Evolutionary conservation across 2,888 invertebrate species (phyloP).

Genomic region (Oscheius sp.): DNA sequence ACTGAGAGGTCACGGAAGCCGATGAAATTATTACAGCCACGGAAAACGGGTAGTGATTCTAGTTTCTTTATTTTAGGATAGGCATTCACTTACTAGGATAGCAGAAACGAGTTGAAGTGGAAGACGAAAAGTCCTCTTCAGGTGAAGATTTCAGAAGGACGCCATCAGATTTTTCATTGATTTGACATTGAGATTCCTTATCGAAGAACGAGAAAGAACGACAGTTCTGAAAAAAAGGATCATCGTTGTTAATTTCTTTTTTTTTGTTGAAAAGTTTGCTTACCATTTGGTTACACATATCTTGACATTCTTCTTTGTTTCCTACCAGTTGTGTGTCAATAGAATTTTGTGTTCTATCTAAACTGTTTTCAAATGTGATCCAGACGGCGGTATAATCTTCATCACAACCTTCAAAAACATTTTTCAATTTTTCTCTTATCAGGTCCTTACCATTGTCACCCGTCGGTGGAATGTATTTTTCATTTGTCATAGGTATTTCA

Average conservation of each 20-base stretch:
- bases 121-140: constrained; percentile 47
- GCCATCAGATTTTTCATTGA: constrained; percentile 46
- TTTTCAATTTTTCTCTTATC: background rate
- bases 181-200: constrained; percentile 44
- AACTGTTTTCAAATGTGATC: constrained; percentile 56
- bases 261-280: too few species aligned
- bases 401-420: constrained; percentile 45
- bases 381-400: constrained; percentile 46
- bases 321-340: constrained; percentile 35
- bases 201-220: constrained; percentile 54
- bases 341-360: constrained; percentile 36
- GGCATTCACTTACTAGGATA: constrained; percentile 36
- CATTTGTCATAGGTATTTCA: background rate
- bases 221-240: constrained; percentile 32
- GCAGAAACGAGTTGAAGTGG: constrained; percentile 55
- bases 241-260: too few species aligned
- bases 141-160: constrained; percentile 40
- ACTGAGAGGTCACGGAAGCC: constrained; percentile 67
- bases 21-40: constrained; percentile 62
- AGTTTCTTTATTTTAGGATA: constrained; percentile 5
- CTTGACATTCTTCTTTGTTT: constrained; percentile 45
- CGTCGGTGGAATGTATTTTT: background rate
- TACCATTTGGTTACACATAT: constrained; percentile 42
- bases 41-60: constrained; percentile 61
- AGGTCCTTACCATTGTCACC: background rate